Conservation (phyloP, 2,888 invertebrate species). For the Brachyopa scutellaris region DNA sequence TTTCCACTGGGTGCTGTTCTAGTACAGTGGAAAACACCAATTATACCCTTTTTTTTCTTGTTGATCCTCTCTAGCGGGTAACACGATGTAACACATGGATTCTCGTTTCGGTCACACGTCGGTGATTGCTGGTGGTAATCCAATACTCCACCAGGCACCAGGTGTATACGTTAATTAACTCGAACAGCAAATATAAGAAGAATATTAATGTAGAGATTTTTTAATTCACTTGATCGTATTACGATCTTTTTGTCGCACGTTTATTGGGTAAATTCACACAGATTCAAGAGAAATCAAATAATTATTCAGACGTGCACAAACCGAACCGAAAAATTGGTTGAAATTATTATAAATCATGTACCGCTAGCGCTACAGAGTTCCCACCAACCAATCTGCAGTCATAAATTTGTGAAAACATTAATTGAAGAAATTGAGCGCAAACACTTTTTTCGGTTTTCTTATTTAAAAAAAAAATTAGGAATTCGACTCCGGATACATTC, state of each 20-base stretch:
- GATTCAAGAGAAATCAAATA: slow-evolving; percentile 43
- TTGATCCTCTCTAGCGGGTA: slow-evolving; percentile 23
- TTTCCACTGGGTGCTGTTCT: slow-evolving; percentile 24
- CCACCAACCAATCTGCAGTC: not conserved
- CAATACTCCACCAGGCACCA: slow-evolving; percentile 60
- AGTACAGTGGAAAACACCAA: slow-evolving; percentile 17
- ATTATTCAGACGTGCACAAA: slow-evolving; percentile 2
- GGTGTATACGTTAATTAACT: slow-evolving; percentile 67
- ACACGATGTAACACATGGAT: slow-evolving; percentile 61
- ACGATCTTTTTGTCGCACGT: slow-evolving; percentile 47
- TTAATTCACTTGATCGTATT: slow-evolving; percentile 60
- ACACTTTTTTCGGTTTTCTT: slow-evolving; percentile 25
- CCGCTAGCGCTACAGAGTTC: slow-evolving; percentile 13
- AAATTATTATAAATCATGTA: not conserved
- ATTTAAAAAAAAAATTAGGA: not conserved
- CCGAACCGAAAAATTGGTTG: slow-evolving; percentile 14
- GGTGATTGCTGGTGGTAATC: slow-evolving; percentile 47
- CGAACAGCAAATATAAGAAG: slow-evolving; percentile 29
- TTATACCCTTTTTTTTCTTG: not conserved
- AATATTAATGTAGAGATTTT: slow-evolving; percentile 21
- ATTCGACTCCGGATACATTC: slow-evolving; percentile 28
- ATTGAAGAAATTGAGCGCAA: slow-evolving; percentile 19
- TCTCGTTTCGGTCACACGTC: slow-evolving; percentile 36
- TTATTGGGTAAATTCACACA: slow-evolving; percentile 20
- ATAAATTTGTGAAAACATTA: slow-evolving; percentile 4